phyloP scores from a whole-genome alignment of 2,888 invertebrate genomes.

The Apoderus coryli region DNA sequence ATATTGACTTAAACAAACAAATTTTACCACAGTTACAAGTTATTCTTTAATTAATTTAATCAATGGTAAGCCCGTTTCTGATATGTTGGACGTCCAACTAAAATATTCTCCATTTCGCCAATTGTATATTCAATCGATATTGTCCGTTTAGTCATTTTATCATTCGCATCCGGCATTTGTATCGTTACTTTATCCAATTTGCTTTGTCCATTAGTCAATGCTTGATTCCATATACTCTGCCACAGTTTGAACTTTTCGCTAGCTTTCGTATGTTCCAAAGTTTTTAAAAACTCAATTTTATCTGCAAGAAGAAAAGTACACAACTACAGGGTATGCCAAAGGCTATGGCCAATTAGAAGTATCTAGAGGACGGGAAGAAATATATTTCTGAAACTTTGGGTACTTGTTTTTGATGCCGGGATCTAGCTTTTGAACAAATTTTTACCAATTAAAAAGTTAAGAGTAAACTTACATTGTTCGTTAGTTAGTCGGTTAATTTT shows the following conservation, averaged over 20 bases:
- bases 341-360: slow-evolving; percentile 3
- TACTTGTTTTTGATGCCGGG: too few species aligned
- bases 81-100: too few species aligned
- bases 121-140: slow-evolving; percentile 26
- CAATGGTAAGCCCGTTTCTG: too few species aligned
- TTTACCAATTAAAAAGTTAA: too few species aligned
- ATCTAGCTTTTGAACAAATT: too few species aligned
- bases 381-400: too few species aligned
- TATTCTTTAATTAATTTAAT: too few species aligned
- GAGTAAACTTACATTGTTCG: too few species aligned
- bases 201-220: slow-evolving; percentile 25
- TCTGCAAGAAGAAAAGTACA: slow-evolving; percentile 14
- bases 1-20: too few species aligned
- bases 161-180: slow-evolving; percentile 26
- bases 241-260: slow-evolving; percentile 25
- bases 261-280: slow-evolving; percentile 25
- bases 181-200: slow-evolving; percentile 28
- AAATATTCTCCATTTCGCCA: slow-evolving; percentile 25
- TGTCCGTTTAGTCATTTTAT: slow-evolving; percentile 18
- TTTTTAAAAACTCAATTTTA: slow-evolving; percentile 26
- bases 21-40: too few species aligned
- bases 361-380: slow-evolving; percentile 3
- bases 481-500: too few species aligned
- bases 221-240: slow-evolving; percentile 29
- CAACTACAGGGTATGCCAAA: too few species aligned